phyloP scores from a whole-genome alignment of 2,888 invertebrate genomes.

The Ochropacha duplaris region DNA sequence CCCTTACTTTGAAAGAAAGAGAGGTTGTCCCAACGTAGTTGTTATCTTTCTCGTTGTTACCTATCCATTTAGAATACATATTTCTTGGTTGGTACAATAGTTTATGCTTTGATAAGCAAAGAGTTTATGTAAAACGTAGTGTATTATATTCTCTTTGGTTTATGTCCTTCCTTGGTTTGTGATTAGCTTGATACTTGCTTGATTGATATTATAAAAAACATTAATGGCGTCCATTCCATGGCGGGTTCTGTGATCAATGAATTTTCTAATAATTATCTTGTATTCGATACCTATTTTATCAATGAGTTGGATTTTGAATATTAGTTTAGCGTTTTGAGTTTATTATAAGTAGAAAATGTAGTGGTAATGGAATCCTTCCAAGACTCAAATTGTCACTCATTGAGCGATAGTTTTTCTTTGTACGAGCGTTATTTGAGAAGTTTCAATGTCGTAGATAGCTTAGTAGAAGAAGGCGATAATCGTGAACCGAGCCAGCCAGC shows the following conservation, averaged over 20 bases:
- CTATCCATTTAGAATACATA: too few relatives aligned
- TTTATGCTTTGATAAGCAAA: too few relatives aligned
- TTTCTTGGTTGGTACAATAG: too few relatives aligned
- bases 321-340: background rate
- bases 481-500: constrained; percentile 36
- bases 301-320: background rate
- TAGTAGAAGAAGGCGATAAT: constrained; percentile 44
- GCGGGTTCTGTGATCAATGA: constrained; percentile 8
- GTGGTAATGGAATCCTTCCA: constrained; percentile 76
- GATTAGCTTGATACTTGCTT: too few relatives aligned
- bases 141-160: too few relatives aligned
- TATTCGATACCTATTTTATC: background rate
- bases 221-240: constrained; percentile 20
- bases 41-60: too few relatives aligned
- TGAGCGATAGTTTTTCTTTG: constrained; percentile 75
- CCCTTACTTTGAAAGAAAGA: too few relatives aligned
- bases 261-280: background rate
- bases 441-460: constrained; percentile 67
- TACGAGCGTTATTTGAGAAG: constrained; percentile 76
- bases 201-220: too few relatives aligned
- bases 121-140: too few relatives aligned
- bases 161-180: too few relatives aligned
- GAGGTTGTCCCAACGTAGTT: too few relatives aligned
- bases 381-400: constrained; percentile 74
- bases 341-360: constrained; percentile 40